phyloP scores from a whole-genome alignment of 2,888 invertebrate species.

The Drosophila tripunctata region DNA sequence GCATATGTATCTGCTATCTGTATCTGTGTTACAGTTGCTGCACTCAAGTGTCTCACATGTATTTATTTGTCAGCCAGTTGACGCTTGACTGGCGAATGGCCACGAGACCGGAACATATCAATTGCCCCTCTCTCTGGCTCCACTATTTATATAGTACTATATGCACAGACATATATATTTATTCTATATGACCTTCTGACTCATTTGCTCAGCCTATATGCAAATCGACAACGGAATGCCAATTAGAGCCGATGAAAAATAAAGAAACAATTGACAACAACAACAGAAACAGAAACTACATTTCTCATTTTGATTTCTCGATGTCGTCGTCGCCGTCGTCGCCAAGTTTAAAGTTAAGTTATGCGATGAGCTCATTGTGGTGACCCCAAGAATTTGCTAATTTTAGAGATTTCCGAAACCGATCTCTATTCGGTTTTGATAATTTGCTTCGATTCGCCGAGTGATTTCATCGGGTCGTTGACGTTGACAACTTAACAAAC shows the following conservation, averaged over 20 bases:
- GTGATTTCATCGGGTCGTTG: constrained; percentile 27
- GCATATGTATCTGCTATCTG: constrained; percentile 29
- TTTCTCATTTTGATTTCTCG: constrained; percentile 20
- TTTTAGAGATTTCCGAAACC: constrained; percentile 24
- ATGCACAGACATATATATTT: too few relatives aligned
- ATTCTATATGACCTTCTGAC: constrained; percentile 52
- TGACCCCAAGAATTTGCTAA: constrained; percentile 39
- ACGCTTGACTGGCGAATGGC: constrained; percentile 59
- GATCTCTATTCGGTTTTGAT: background rate
- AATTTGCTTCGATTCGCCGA: background rate
- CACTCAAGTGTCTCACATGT: constrained; percentile 34
- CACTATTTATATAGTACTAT: background rate
- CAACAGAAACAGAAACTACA: constrained; percentile 10
- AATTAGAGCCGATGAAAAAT: constrained; percentile 43
- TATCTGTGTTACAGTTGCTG: constrained; percentile 24
- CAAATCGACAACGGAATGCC: constrained; percentile 50
- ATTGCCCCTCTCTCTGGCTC: constrained; percentile 44
- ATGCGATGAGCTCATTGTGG: constrained; percentile 47
- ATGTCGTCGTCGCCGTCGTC: constrained; percentile 1
- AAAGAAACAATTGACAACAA: constrained; percentile 47
- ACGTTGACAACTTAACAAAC: constrained; percentile 16
- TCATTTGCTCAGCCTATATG: constrained; percentile 53
- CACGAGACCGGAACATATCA: constrained; percentile 75
- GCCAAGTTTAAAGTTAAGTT: constrained; percentile 20
- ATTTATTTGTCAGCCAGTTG: constrained; percentile 62